A percentile compares a stretch with the other conserved stretches of the same genome.
phyloP scores from a whole-genome alignment of 2,113 vertebrate species.

The Saguinus midas region DNA sequence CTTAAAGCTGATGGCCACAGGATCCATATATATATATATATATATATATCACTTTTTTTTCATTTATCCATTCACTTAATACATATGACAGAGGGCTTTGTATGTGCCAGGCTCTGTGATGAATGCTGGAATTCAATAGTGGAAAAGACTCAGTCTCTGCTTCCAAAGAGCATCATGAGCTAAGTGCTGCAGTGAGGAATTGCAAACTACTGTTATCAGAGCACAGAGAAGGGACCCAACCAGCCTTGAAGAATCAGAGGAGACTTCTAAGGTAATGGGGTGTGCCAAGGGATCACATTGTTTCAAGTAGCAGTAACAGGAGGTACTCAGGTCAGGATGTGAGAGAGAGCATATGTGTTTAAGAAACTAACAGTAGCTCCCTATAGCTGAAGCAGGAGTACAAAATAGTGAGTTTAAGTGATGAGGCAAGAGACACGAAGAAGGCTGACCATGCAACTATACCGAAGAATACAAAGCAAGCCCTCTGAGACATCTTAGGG shows the following conservation, averaged over 20 bases:
- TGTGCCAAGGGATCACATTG: background rate
- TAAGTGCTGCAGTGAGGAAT: background rate
- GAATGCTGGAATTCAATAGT: background rate
- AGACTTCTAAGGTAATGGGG: background rate
- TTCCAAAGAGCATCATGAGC: background rate
- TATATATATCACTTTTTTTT: background rate
- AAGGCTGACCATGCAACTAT: too few relatives aligned
- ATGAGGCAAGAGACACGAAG: background rate
- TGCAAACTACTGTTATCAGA: background rate
- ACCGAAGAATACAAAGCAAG: background rate
- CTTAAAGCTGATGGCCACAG: background rate
- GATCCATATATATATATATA: background rate
- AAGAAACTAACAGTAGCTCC: background rate
- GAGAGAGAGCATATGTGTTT: background rate
- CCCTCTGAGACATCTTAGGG: background rate
- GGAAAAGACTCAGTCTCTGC: background rate
- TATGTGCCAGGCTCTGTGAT: background rate
- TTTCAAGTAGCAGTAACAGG: background rate
- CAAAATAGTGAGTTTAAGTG: background rate
- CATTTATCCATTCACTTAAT: background rate
- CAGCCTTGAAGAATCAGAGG: background rate
- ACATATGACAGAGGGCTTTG: background rate
- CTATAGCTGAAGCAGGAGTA: background rate
- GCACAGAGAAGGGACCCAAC: background rate
- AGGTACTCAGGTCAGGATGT: background rate